Evolutionary conservation across 2,797 vertebrate genomes (phyloP), one percentile per base, ranked within the genome.

Genomic region (Coccyzus lansbergi): DNA sequence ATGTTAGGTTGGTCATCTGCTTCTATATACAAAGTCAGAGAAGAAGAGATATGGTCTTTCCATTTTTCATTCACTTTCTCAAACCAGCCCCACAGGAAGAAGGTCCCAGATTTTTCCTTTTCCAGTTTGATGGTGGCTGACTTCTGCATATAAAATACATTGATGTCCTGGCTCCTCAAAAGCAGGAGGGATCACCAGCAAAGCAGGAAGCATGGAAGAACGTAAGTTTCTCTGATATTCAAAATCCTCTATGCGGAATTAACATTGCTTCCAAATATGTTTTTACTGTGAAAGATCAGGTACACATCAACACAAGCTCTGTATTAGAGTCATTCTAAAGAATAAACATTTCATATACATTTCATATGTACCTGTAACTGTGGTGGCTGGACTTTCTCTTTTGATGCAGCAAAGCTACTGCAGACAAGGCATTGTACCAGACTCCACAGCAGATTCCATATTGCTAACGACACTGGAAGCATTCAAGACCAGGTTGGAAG

Each of bases 391-490:
- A 59, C 40, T 75, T 82, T 65, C 55, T 75, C 49, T 81, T 85
- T 56, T 63, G 33, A 55, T 34, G 62, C 48, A 86, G 38, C 48
- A 91, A 81, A 82, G 48, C 25, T 70, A 64, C 58, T 40, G 42
- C 40, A 84, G 88, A 72, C 38, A 72, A 86, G 63, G 48, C 77
- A 69, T 55, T 67, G 69, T 78, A 92, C 65, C 87, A 95, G 85
- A 81, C 51, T 81, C 68, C 0, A 2, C n/a, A 76, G 87, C 83
- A 90, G 76, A 91, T 79, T 86, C 91, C 28, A 0, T 78, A 48
- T 44, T 1, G 2, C 36, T 95, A 95, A 90, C 93, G 89, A 92
- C 48, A 72, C 51, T 75, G 55, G 83, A 86, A 96, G 38, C 38
- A 38, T 38, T 38, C 38, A 38, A 38, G 38, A 38, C 38, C 38